Evolutionary conservation across 2,113 vertebrate species (phyloP), one percentile per base, ranked within the genome.

Genomic region (Stegastes partitus): DNA sequence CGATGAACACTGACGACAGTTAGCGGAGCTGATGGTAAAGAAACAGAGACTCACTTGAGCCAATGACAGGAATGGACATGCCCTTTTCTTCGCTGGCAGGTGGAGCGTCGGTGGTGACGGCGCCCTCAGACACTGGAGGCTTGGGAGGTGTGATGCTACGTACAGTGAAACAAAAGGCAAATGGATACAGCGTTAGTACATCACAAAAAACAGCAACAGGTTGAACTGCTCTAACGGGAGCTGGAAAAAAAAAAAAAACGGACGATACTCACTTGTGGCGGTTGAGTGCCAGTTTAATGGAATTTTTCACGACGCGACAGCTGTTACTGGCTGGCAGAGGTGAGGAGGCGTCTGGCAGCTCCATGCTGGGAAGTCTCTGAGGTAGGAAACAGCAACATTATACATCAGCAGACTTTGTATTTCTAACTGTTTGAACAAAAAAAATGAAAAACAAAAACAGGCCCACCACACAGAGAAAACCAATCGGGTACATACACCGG

Each of bases 221-320:
- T 55, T 50, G 2, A 12, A 14, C 7, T 2, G 11, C 4, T 5
- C 18, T 8, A 42, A 39, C 11, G 26, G 26, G 31, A 56, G 14
- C 56, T 39, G 8, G 8, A 2, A 18, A 26, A 34, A 68, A 19
- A 59, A 58, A 11, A 14, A 18, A 34, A 68, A 19, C 0, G 22
- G 22, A 2, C n/a, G 5, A 28, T 2, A 53, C 90, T 95, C 84
- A 95, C 95, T 93, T 94, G 94, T 84, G 86, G 89, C 96, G 96
- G 74, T 99, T 99, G 81, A 99, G 96, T 34, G 98, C 98, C 84
- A 99, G 94, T 90, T 98, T 96, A 89, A 99, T 99, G 65, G 98
- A 98, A 87, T 98, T 98, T 88, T 98, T 99, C 79, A 99, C 95
- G 14, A 99, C 95, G 42, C 97, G 96, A 53, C 89, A 98, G 90